Base-by-base conservation (phyloP, 2,888 invertebrate genomes). In the Apamea monoglypha region DNA sequence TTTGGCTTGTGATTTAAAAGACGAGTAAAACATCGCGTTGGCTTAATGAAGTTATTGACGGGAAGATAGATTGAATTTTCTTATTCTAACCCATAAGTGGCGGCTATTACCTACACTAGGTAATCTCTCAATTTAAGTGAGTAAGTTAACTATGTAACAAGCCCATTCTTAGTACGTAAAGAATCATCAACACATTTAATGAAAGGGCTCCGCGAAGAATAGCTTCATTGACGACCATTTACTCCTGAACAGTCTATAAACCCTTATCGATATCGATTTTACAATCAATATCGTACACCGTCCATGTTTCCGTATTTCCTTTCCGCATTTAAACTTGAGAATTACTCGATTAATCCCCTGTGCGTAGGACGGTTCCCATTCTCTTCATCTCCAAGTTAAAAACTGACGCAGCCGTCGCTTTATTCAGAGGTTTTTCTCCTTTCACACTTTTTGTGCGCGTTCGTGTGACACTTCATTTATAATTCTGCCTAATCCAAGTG, bases 391-490 rank as follows among this genome's bases (percentile, higher is more conserved):
- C 92, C 88, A 78, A 93, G 92, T 95, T 94, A 93, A 94, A 95
- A 95, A 94, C 94, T 92, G 95, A 93, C 95, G 93, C 93, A 92
- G 91, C 90, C 90, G 86, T 85, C 89, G 87, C 92, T 92, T 91
- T 92, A 92, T 92, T 93, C 93, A 91, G 92, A 91, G 93, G 92
- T 92, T 94, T 94, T 91, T 93, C 93, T 93, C 92, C 92, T 92
- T 95, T 93, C 93, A 93, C 94, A 93, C 94, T 96, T 96, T 96
- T 96, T 96, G 94, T 92, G 89, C 90, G 91, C 92, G 91, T 94
- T 94, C 92, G 90, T 90, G 95, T 96, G 96, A 96, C 96, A 96
- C 95, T 94, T 96, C 96, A 96, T 96, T 96, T 96, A 96, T 96
- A 96, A 96, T 96, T 96, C 95, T 92, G 94, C 95, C 95, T 96